Evolutionary conservation across 2,113 vertebrate genomes (phyloP).

Genomic region (Hipposideros armiger): DNA sequence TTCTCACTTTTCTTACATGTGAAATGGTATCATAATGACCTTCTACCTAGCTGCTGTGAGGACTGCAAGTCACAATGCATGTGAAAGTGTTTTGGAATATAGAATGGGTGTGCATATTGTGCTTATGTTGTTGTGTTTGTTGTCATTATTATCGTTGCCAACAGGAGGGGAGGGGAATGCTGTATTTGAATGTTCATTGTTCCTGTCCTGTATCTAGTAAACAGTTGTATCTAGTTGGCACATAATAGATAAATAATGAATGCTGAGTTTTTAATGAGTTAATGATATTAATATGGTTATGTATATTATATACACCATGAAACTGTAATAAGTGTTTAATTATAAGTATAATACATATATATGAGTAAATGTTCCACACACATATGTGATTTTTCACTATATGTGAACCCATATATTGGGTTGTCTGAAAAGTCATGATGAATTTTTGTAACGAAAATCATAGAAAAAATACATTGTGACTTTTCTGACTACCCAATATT

Average conservation of each 20-base stretch:
- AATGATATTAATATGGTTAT: background rate
- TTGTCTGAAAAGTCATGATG: too few relatives aligned
- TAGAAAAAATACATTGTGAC: too few relatives aligned
- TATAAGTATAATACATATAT: background rate
- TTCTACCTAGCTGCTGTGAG: background rate
- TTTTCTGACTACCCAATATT: too few relatives aligned
- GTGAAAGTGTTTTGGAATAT: background rate
- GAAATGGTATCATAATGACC: background rate
- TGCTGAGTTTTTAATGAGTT: background rate
- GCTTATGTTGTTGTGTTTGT: background rate
- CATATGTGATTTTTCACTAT: background rate
- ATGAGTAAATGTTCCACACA: background rate
- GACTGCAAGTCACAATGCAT: background rate
- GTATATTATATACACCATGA: background rate
- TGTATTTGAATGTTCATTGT: background rate
- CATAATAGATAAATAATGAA: background rate
- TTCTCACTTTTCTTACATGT: background rate
- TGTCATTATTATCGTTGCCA: background rate
- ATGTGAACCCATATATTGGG: background rate
- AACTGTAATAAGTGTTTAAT: background rate
- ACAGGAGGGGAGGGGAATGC: accelerated
- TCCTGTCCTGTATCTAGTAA: background rate
- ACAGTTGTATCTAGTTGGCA: too few relatives aligned
- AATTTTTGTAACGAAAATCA: too few relatives aligned
- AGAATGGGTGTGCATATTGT: background rate